Base-by-base conservation (phyloP, 2,113 vertebrate genomes). In the Aldabrachelys gigantea region DNA sequence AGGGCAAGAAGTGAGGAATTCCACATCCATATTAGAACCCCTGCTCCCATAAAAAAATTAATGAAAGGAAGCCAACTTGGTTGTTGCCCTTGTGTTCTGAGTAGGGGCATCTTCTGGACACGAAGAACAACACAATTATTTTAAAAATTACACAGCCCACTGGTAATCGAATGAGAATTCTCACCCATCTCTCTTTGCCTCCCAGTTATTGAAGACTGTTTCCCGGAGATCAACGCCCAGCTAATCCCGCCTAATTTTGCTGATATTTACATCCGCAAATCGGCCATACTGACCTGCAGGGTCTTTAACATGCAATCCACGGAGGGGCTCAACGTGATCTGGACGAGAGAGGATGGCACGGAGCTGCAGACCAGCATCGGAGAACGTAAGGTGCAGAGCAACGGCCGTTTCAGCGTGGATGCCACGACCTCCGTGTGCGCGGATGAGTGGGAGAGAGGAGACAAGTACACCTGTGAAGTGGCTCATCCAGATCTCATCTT, bases 211-310 rank as follows among this genome's bases (percentile, higher is more conserved):
- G n/a, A n/a, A n/a, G n/a, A n/a, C n/a, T n/a, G n/a, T n/a, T n/a
- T n/a, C n/a, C n/a, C n/a, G n/a, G n/a, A n/a, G 1, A 86, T 88
- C 31, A 0, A 1, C 0, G 9, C 82, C 62, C 83, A 49, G 12
- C 1, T 85, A 3, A 35, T 96, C 1, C 29, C 96, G 3, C 97
- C 98, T 0, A 27, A 89, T 3, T 98, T 97, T 1, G 84, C 84
- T 1, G 47, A n/a, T 4, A 94, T 96, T 50, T 98, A 94, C 87
- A 12, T 44, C 13, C 91, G 16, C 2, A 96, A 95, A 35, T 80
- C 49, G 0, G 98, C 95, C 83, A 96, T 78, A 25, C 52, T 98
- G 49, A 82, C 95, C 78, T 98, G 98, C 83, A 78, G 88, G 24
- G 96, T 98, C 80, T 88, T 72, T 35, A 93, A 97, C 84, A 56